These are phyloP conservation scores for Cosmopolites sordidus DNA, from an alignment of 2,888 invertebrate genomes.

Conservation along the genomic window DNA sequence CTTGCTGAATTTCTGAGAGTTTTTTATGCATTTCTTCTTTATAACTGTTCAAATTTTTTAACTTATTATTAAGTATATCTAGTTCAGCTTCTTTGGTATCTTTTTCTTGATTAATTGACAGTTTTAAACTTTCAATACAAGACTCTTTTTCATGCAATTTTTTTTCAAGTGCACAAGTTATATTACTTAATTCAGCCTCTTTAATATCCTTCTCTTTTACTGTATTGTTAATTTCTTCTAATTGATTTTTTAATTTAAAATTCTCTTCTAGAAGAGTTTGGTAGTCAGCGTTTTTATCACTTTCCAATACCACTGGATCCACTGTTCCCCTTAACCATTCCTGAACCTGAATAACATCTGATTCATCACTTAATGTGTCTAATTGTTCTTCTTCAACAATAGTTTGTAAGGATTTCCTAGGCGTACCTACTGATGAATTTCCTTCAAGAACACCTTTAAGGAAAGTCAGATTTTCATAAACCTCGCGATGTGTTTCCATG, in stretches of 20 bases:
- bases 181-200: not conserved
- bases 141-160: not conserved
- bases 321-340: not conserved
- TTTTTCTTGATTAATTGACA: conserved; percentile 1
- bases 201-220: not conserved
- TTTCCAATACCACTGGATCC: not conserved
- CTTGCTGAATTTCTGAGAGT: conserved; percentile 8
- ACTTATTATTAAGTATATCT: conserved; percentile 9
- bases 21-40: conserved; percentile 17
- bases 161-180: not conserved
- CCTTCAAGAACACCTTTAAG: conserved; percentile 6
- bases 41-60: conserved; percentile 10
- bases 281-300: not conserved
- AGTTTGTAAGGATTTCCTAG: conserved; percentile 5
- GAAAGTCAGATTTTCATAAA: conserved; percentile 6
- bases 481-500: conserved; percentile 1
- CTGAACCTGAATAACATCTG: not conserved
- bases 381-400: conserved; percentile 10
- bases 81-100: conserved; percentile 14
- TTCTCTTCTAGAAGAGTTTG: not conserved
- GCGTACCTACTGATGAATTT: conserved; percentile 2
- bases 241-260: not conserved
- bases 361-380: conserved; percentile 2
- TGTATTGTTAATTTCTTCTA: not conserved
- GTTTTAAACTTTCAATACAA: conserved; percentile 4